phyloP scores from a whole-genome alignment of 2,888 invertebrate genomes.

The Harpagoxenus sublaevis region DNA sequence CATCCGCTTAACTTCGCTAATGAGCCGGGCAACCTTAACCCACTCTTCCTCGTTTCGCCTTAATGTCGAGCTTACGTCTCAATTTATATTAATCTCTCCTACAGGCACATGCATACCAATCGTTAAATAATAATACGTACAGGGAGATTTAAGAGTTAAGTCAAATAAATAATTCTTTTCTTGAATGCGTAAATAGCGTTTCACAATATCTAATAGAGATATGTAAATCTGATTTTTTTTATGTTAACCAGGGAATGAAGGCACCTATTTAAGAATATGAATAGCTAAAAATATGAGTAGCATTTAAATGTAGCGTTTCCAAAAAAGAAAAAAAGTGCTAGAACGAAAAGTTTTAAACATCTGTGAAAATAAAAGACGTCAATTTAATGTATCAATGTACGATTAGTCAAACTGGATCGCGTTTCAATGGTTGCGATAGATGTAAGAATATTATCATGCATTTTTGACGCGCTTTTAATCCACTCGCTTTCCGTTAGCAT shows the following conservation, averaged over 20 bases:
- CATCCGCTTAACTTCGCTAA: slow-evolving; percentile 74
- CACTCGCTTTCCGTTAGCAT: slow-evolving; percentile 20
- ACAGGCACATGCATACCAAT: not conserved
- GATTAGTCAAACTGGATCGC: not conserved
- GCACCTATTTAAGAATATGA: not conserved
- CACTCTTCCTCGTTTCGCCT: slow-evolving; percentile 67
- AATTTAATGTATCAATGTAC: slow-evolving; percentile 3
- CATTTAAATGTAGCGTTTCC: not conserved
- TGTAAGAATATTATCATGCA: slow-evolving; percentile 17
- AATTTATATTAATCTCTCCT: slow-evolving; percentile 64
- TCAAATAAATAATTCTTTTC: not conserved
- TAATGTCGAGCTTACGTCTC: slow-evolving; percentile 65
- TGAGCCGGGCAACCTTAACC: slow-evolving; percentile 76
- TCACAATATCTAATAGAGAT: not conserved
- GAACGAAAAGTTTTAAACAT: not conserved
- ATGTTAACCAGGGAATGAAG: not conserved
- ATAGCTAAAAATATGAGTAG: not conserved
- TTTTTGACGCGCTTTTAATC: slow-evolving; percentile 26
- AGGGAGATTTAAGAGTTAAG: not conserved
- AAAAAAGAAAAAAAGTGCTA: not conserved
- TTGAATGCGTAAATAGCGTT: not conserved
- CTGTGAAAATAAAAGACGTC: not conserved
- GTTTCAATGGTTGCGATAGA: not conserved
- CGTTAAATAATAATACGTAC: not conserved
- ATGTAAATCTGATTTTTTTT: not conserved